phyloP scores from a whole-genome alignment of 2,797 vertebrate genomes.

The Hapalemur alaotrensis region DNA sequence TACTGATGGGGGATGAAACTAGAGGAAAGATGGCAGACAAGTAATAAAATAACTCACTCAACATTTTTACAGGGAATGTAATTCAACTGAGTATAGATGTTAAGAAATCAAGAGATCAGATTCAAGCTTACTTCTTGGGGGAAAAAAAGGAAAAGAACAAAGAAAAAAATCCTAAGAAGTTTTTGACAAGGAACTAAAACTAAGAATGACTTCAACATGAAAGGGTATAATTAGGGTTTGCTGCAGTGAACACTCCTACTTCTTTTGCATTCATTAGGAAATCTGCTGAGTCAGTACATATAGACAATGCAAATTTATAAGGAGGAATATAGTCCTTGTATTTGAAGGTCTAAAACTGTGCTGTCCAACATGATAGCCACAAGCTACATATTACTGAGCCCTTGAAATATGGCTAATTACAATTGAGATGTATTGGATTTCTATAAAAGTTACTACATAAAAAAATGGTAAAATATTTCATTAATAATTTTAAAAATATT shows the following conservation, averaged over 20 bases:
- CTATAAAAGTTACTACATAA: background rate
- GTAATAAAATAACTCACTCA: background rate
- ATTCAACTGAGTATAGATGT: background rate
- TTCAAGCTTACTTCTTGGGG: background rate
- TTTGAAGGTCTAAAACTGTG: background rate
- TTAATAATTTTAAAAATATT: background rate
- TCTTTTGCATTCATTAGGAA: background rate
- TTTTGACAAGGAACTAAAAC: background rate
- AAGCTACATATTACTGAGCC: background rate
- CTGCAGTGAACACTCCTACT: background rate
- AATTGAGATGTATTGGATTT: background rate
- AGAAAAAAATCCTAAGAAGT: background rate
- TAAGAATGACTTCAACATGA: conserved; percentile 23
- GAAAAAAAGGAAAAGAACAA: no score
- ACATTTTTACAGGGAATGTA: background rate
- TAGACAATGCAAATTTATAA: background rate
- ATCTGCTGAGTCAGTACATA: background rate
- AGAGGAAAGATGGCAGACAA: background rate
- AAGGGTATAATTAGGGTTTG: background rate
- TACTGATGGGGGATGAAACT: background rate
- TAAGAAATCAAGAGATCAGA: background rate
- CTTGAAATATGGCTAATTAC: background rate
- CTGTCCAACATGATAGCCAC: background rate
- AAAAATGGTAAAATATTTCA: background rate
- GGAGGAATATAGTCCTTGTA: background rate